phyloP scores from a whole-genome alignment of 2,888 invertebrate species.

The Pseudococcus viburni region DNA sequence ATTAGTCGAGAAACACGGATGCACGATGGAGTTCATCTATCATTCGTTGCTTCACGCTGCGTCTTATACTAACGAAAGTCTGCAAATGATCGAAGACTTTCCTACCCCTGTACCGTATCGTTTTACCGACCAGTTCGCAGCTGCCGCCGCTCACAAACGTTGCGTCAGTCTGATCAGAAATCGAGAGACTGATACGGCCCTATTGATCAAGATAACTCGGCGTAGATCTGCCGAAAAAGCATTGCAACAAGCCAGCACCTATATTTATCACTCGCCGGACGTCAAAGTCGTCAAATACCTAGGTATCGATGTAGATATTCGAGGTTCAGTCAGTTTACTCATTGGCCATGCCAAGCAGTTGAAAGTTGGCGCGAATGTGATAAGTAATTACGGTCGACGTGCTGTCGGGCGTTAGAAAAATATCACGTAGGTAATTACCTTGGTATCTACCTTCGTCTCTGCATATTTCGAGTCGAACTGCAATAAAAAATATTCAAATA shows the following conservation, averaged over 20 bases:
- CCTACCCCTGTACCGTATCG: neutral
- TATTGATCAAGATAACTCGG: neutral
- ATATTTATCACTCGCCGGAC: neutral
- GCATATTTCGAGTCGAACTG: too few relatives aligned
- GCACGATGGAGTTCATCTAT: neutral
- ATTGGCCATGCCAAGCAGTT: neutral
- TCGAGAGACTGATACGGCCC: neutral
- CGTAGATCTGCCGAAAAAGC: neutral
- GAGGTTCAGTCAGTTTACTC: neutral
- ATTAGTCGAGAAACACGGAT: neutral
- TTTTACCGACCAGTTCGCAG: neutral
- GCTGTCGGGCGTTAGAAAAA: neutral
- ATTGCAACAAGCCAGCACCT: neutral
- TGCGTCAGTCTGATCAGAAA: slow-evolving; percentile 9
- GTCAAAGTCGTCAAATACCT: neutral
- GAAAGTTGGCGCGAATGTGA: neutral
- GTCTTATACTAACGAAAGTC: neutral
- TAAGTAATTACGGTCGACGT: neutral
- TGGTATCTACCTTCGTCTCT: too few relatives aligned
- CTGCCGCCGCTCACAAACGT: neutral
- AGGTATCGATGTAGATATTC: neutral
- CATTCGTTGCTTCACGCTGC: neutral
- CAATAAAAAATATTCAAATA: too few relatives aligned
- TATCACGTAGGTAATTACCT: too few relatives aligned
- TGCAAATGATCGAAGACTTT: neutral